Evolutionary conservation across 2,797 vertebrate species (phyloP).

Genomic region (Enteromius radiatus): DNA sequence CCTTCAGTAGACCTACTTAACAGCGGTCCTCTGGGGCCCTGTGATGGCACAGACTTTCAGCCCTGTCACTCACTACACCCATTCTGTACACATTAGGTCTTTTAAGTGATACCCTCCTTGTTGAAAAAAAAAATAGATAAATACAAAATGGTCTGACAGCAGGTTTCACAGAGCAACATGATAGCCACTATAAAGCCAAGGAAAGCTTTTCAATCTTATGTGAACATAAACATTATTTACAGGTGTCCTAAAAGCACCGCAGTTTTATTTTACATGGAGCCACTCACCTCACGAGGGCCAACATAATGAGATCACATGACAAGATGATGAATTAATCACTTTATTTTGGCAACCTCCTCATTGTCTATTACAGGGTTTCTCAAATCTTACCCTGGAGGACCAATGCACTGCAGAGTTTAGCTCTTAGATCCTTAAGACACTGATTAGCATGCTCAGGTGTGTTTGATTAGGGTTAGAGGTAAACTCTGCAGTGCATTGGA

Average conservation of each 20-base stretch:
- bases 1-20: slow-evolving; percentile 34
- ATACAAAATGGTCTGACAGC: background rate
- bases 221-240: background rate
- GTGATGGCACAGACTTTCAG: slow-evolving; percentile 39
- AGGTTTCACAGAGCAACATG: background rate
- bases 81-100: slow-evolving; percentile 8
- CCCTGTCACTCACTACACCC: slow-evolving; percentile 30
- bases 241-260: background rate
- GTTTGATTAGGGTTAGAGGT: too few relatives aligned
- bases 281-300: background rate
- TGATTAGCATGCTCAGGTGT: too few relatives aligned
- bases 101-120: background rate
- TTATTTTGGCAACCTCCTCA: background rate
- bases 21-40: slow-evolving; percentile 18
- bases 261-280: background rate
- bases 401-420: too few relatives aligned
- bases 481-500: too few relatives aligned
- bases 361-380: background rate
- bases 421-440: too few relatives aligned
- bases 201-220: background rate
- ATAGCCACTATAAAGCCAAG: background rate
- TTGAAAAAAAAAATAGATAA: background rate
- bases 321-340: background rate
- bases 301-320: background rate
- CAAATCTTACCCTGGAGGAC: too few relatives aligned